Percentiles rank a stretch among this genome's conserved stretches.
phyloP scores from a whole-genome alignment of 2,113 vertebrate genomes.

The Ctenodactylus gundi region DNA sequence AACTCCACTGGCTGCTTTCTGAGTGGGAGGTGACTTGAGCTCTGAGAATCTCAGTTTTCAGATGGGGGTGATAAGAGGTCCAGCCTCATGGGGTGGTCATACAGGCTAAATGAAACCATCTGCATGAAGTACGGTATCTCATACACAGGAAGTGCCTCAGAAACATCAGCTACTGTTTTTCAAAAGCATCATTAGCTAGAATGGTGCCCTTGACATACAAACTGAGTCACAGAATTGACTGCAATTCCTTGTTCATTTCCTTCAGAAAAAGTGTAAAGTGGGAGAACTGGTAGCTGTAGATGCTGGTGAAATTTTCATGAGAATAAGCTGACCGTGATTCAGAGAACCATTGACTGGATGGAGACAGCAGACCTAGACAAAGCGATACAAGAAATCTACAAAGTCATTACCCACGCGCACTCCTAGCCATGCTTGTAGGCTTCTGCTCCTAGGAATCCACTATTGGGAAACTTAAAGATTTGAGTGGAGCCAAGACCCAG shows the following conservation, averaged over 20 bases:
- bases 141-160: background rate
- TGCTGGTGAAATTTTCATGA: background rate
- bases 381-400: background rate
- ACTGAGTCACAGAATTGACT: background rate
- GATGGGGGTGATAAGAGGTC: background rate
- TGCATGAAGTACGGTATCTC: accelerated
- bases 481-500: background rate
- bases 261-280: background rate
- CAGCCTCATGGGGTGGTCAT: background rate
- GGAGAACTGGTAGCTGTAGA: background rate
- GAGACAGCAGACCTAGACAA: background rate
- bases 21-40: background rate
- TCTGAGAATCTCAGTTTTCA: background rate
- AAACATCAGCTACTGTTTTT: background rate
- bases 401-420: no score
- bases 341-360: background rate
- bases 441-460: accelerated
- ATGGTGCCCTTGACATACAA: background rate
- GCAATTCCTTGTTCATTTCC: background rate
- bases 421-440: background rate
- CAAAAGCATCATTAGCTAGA: background rate
- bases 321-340: background rate
- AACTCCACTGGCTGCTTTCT: background rate
- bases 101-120: background rate
- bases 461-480: background rate